A percentile compares a stretch with the other conserved stretches of the same genome.
These are phyloP conservation scores for Apodemia mormo DNA, from an alignment of 2,888 invertebrate genomes.

Conservation along the genomic window DNA sequence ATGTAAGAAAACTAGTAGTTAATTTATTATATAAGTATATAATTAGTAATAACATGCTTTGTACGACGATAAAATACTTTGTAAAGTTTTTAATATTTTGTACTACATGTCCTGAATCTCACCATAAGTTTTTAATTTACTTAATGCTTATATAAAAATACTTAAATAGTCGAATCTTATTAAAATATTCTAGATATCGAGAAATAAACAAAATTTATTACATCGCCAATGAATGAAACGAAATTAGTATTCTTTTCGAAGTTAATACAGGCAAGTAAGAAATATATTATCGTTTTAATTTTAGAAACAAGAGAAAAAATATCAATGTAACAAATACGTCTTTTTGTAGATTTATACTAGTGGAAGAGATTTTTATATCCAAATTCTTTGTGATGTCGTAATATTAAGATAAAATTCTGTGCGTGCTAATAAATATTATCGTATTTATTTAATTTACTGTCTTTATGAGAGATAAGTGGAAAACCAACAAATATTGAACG, in stretches of 20 bases:
- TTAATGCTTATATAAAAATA: too few species aligned
- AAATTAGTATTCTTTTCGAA: constrained; percentile 2
- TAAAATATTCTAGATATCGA: neutral
- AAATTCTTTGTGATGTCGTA: constrained; percentile 79
- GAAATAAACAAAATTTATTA: neutral
- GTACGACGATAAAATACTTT: too few species aligned
- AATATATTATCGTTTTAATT: constrained; percentile 59
- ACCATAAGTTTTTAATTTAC: too few species aligned
- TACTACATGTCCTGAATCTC: too few species aligned
- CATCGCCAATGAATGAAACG: too few species aligned
- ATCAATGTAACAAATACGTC: constrained; percentile 76
- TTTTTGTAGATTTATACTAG: constrained; percentile 75
- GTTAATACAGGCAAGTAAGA: constrained; percentile 48
- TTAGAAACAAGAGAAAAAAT: constrained; percentile 76
- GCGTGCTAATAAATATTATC: constrained; percentile 64
- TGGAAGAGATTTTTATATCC: constrained; percentile 78
- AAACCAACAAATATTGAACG: constrained; percentile 38
- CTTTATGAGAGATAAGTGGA: constrained; percentile 70
- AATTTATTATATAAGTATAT: too few species aligned
- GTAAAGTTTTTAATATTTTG: too few species aligned
- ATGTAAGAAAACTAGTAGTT: too few species aligned
- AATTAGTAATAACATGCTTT: too few species aligned
- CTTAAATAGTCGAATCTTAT: too few species aligned
- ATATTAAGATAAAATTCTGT: constrained; percentile 75
- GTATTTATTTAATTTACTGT: constrained; percentile 57